Conservation (phyloP, 2,888 invertebrate species). For the Troides helena region DNA sequence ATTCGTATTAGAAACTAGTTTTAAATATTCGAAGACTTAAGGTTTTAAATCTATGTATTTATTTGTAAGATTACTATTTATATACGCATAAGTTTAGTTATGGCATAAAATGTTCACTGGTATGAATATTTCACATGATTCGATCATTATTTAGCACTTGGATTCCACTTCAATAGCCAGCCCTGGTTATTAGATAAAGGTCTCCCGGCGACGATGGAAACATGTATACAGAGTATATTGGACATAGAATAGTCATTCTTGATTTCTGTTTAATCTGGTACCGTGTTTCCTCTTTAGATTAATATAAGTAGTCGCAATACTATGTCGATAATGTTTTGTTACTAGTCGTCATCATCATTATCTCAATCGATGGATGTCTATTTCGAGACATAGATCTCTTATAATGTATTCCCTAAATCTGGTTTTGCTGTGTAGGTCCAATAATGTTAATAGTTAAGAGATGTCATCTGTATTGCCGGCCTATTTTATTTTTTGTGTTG, state of each 20-base stretch:
- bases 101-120: conserved; percentile 51
- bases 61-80: conserved; percentile 58
- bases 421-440: too few relatives aligned
- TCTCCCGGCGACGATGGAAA: conserved; percentile 46
- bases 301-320: too few relatives aligned
- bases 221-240: conserved; percentile 29
- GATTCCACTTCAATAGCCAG: conserved; percentile 56
- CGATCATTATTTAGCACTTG: conserved; percentile 67
- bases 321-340: too few relatives aligned
- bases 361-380: too few relatives aligned
- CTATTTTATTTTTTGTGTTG: too few relatives aligned
- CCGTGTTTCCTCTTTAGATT: too few relatives aligned
- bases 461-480: background rate
- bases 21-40: conserved; percentile 42
- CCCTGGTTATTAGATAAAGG: conserved; percentile 61
- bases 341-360: too few relatives aligned
- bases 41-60: conserved; percentile 64
- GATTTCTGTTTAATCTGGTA: conserved; percentile 33
- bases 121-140: conserved; percentile 59
- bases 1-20: background rate
- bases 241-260: conserved; percentile 38
- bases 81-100: conserved; percentile 41
- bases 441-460: background rate
- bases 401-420: too few relatives aligned
- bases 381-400: too few relatives aligned